Conservation (phyloP, 2,113 vertebrate genomes). For the Ahaetulla prasina region DNA sequence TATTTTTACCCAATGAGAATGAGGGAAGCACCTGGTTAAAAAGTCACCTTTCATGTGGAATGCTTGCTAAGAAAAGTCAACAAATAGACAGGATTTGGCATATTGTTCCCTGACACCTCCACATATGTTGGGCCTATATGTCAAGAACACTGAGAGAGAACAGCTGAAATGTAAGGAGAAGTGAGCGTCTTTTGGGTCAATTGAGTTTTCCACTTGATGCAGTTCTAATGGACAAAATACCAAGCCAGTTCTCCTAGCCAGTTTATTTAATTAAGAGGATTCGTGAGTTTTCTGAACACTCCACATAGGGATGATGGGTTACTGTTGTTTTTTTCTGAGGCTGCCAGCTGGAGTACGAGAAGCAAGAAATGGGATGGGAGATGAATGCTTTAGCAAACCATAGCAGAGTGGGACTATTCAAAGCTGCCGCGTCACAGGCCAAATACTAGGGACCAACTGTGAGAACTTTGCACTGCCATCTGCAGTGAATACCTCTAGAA, state of each 20-base stretch:
- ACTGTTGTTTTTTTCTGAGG: not conserved
- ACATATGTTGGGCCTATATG: not conserved
- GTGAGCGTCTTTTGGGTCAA: slow-evolving; percentile 57
- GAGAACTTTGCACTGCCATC: slow-evolving; percentile 33
- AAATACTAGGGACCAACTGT: slow-evolving; percentile 8
- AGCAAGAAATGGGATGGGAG: slow-evolving; percentile 29
- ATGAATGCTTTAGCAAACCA: slow-evolving; percentile 32
- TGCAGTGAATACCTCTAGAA: slow-evolving; percentile 2
- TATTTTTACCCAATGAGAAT: not conserved
- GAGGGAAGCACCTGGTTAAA: not conserved
- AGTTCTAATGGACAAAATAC: slow-evolving; percentile 55
- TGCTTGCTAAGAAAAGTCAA: slow-evolving; percentile 5
- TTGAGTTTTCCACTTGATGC: slow-evolving; percentile 55
- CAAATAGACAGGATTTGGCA: slow-evolving; percentile 41
- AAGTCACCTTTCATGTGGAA: not conserved
- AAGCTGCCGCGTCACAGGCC: not conserved
- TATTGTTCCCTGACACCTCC: slow-evolving; percentile 37
- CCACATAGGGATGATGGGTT: slow-evolving; percentile 3
- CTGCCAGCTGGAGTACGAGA: slow-evolving; percentile 46
- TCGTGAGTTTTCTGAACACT: slow-evolving; percentile 39
- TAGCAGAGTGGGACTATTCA: slow-evolving; percentile 12
- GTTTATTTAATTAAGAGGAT: slow-evolving; percentile 57
- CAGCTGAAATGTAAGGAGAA: slow-evolving; percentile 55
- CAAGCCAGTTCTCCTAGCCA: slow-evolving; percentile 51
- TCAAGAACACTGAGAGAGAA: slow-evolving; percentile 40